Evolutionary conservation across 2,888 invertebrate species (phyloP).

Genomic region (Oscheius sp.): DNA sequence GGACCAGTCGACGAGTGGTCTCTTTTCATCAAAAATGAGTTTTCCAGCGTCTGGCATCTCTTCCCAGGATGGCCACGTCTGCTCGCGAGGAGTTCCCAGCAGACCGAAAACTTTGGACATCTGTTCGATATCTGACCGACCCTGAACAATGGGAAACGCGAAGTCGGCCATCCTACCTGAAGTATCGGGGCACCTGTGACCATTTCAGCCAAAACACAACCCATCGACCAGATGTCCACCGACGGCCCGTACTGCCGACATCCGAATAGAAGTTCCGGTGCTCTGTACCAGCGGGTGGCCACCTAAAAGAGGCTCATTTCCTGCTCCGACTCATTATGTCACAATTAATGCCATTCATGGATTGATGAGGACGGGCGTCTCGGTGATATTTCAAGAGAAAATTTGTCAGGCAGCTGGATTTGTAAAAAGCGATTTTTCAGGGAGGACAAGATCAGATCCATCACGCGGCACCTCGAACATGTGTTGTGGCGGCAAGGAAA

Average conservation of each 20-base stretch:
- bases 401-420: not conserved
- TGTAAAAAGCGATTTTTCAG: conserved; percentile 13
- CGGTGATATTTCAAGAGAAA: not conserved
- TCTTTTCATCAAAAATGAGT: conserved; percentile 49
- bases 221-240: conserved; percentile 64
- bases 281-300: conserved; percentile 67
- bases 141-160: conserved; percentile 47
- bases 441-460: conserved; percentile 16
- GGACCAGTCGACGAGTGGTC: conserved; percentile 43
- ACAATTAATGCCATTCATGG: conserved; percentile 19
- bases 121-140: conserved; percentile 69
- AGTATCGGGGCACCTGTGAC: conserved; percentile 60
- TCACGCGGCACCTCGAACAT: conserved; percentile 24
- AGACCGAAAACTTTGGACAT: conserved; percentile 62
- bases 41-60: conserved; percentile 56
- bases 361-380: not conserved
- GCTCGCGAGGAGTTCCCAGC: conserved; percentile 64
- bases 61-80: conserved; percentile 67
- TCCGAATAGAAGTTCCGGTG: conserved; percentile 68
- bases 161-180: conserved; percentile 39
- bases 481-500: conserved; percentile 31
- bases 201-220: conserved; percentile 66
- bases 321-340: not conserved
- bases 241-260: conserved; percentile 46
- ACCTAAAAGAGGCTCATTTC: conserved; percentile 42